These are phyloP conservation scores for Hydrophis major DNA, from an alignment of 2,797 vertebrate genomes.

Conservation along the genomic window DNA sequence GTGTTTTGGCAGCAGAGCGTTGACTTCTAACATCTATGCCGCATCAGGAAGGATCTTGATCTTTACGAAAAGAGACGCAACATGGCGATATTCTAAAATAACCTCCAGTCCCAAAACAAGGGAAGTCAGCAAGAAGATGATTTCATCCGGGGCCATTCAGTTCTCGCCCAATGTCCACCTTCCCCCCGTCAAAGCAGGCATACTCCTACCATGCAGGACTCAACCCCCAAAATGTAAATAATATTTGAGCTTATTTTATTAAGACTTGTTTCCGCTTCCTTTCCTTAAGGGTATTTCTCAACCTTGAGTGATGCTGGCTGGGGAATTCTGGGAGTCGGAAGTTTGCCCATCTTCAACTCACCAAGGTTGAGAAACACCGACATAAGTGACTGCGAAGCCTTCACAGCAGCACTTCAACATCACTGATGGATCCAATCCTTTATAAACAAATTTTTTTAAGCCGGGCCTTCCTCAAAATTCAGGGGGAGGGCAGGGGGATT, in stretches of 20 bases:
- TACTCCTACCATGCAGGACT: background rate
- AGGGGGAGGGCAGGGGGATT: no score
- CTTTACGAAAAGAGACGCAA: background rate
- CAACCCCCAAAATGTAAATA: accelerated
- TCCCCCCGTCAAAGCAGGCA: background rate
- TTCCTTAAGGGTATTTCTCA: background rate
- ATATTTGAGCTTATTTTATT: background rate
- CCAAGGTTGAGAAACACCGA: background rate
- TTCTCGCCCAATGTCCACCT: background rate
- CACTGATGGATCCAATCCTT: background rate
- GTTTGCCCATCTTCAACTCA: background rate
- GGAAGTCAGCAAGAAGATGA: conserved; percentile 11
- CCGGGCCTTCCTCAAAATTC: background rate
- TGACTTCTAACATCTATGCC: conserved; percentile 49
- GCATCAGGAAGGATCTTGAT: conserved; percentile 28
- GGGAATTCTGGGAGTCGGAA: background rate
- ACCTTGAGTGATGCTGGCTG: background rate
- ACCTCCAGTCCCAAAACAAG: conserved; percentile 15
- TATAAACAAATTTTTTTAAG: no score
- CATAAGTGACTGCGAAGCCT: background rate
- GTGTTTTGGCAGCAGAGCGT: conserved; percentile 34
- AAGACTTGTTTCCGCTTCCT: background rate
- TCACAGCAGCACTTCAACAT: background rate
- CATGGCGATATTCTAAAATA: conserved; percentile 25
- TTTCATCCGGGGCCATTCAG: background rate